A percentile compares a stretch with the other conserved stretches of the same genome.
Evolutionary conservation across 2,888 invertebrate genomes (phyloP).

Genomic region (Trissolcus brochymenae): DNA sequence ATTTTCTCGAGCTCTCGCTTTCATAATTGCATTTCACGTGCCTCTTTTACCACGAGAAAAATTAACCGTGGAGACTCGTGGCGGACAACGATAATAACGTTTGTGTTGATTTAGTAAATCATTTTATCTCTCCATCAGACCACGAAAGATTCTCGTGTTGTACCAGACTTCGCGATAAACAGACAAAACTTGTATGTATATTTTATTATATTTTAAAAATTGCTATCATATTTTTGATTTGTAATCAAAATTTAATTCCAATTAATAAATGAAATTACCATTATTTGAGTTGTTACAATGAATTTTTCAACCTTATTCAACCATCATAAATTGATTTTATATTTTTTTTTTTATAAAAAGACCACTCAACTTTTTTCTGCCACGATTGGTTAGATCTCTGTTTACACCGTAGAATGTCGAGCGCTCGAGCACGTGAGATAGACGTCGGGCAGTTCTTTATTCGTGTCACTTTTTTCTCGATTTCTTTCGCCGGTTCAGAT

Average conservation of each 20-base stretch:
- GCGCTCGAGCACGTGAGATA: conserved; percentile 30
- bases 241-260: background rate
- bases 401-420: conserved; percentile 37
- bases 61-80: conserved; percentile 48
- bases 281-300: too few species aligned
- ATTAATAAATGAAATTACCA: conserved; percentile 3
- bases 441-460: conserved; percentile 17
- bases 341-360: background rate
- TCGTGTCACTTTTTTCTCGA: conserved; percentile 21
- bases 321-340: too few species aligned
- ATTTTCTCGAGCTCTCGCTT: conserved; percentile 56
- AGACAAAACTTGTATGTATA: too few species aligned
- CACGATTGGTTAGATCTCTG: conserved; percentile 31
- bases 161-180: too few species aligned
- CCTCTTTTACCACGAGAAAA: conserved; percentile 52
- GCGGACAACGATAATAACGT: conserved; percentile 62
- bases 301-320: too few species aligned
- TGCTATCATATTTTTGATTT: too few species aligned
- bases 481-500: conserved; percentile 24
- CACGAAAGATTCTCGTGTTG: conserved; percentile 49
- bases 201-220: too few species aligned
- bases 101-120: conserved; percentile 66
- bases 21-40: conserved; percentile 52
- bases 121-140: conserved; percentile 59
- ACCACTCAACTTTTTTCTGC: conserved; percentile 48